A percentile compares a stretch with the other conserved stretches of the same genome.
Conservation (phyloP, 2,113 vertebrate species). For the Xiphophorus couchianus region DNA sequence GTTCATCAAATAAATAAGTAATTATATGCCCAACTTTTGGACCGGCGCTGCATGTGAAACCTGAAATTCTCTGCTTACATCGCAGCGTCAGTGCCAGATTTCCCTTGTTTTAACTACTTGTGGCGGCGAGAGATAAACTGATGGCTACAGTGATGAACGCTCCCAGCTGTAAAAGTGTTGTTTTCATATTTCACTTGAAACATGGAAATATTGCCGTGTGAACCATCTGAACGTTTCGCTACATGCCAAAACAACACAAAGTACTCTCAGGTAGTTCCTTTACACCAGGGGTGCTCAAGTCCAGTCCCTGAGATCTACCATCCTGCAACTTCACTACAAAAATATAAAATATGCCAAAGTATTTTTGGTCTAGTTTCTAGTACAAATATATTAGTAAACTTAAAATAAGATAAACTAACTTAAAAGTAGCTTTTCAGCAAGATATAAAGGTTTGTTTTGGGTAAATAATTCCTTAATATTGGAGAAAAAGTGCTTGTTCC, state of each 20-base stretch:
- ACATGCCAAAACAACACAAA: background rate
- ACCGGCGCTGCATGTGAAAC: background rate
- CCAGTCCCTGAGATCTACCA: no score
- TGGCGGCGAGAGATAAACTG: background rate
- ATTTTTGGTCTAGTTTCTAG: no score
- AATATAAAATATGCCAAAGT: no score
- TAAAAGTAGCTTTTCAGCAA: no score
- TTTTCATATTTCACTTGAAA: background rate
- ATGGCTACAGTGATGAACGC: background rate
- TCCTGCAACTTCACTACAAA: no score
- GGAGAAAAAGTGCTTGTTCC: no score
- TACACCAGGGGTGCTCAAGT: no score
- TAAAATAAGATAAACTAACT: no score
- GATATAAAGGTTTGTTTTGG: no score
- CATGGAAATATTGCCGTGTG: background rate
- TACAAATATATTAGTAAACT: no score
- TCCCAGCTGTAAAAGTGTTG: background rate
- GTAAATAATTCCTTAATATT: no score
- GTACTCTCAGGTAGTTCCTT: background rate
- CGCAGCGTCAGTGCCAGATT: background rate
- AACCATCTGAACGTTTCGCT: background rate
- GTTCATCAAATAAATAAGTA: background rate
- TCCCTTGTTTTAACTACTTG: background rate
- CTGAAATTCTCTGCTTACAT: background rate
- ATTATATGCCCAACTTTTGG: background rate